Evolutionary conservation across 2,888 invertebrate genomes (phyloP).

Genomic region (Chorisops tibialis): DNA sequence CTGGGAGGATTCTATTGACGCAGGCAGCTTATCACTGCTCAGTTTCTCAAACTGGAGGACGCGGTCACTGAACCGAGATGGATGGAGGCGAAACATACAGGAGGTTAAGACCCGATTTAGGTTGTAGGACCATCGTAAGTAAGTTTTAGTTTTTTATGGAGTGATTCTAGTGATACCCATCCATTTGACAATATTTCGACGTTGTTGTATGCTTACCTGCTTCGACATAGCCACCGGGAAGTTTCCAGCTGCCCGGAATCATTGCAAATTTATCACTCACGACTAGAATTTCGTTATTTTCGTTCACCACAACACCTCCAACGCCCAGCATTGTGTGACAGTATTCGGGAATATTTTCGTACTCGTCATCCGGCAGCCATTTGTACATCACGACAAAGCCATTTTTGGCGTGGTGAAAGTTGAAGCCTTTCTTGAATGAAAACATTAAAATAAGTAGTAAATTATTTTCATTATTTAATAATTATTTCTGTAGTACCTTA

Average conservation of each 20-base stretch:
- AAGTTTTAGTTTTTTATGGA: no score
- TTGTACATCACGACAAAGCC: constrained; percentile 75
- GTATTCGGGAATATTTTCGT: constrained; percentile 68
- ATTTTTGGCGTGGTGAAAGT: constrained; percentile 81
- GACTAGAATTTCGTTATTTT: constrained; percentile 71
- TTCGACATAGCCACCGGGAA: constrained; percentile 90
- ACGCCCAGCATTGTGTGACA: constrained; percentile 81
- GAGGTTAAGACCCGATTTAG: no score
- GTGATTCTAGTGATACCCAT: no score
- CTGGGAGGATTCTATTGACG: no score
- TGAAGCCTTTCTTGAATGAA: constrained; percentile 67
- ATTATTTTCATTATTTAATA: constrained; percentile 43
- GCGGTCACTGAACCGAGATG: no score
- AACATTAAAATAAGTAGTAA: not conserved
- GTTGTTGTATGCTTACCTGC: constrained; percentile 67
- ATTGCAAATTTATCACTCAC: constrained; percentile 66
- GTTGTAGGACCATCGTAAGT: no score
- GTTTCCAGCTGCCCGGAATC: constrained; percentile 67
- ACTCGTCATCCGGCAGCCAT: constrained; percentile 68
- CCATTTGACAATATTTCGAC: no score
- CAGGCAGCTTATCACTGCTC: no score
- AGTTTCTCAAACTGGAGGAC: no score
- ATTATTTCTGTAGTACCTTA: constrained; percentile 52
- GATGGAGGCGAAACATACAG: no score
- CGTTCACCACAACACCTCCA: constrained; percentile 81